These are phyloP conservation scores for Urocyon cinereoargenteus DNA, from an alignment of 2,797 vertebrate species.

Conservation along the genomic window DNA sequence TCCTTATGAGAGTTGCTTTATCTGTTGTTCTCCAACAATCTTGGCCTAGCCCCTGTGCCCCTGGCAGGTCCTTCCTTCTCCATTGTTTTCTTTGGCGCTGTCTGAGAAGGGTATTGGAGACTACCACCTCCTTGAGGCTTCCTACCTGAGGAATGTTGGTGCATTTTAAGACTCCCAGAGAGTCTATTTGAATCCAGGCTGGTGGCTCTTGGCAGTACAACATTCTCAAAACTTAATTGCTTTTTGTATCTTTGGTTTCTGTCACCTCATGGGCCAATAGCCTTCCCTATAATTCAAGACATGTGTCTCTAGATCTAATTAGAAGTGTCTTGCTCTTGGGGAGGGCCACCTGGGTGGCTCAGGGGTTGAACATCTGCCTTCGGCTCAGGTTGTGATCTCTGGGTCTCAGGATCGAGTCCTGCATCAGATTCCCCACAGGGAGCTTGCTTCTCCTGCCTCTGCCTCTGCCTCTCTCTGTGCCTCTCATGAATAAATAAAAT, in stretches of 20 bases:
- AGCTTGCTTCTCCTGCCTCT: too few relatives aligned
- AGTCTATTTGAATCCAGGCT: constrained; percentile 52
- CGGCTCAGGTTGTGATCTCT: too few relatives aligned
- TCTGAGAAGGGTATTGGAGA: constrained; percentile 23
- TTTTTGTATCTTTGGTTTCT: constrained; percentile 67
- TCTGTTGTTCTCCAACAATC: not conserved
- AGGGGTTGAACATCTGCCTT: too few relatives aligned
- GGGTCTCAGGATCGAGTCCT: too few relatives aligned
- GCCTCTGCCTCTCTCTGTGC: too few relatives aligned
- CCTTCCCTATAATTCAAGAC: constrained; percentile 32
- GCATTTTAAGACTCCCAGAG: constrained; percentile 52
- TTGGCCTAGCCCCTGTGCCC: not conserved
- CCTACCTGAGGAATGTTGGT: not conserved
- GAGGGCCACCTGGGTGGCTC: too few relatives aligned
- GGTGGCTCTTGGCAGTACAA: constrained; percentile 25
- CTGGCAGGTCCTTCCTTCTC: constrained; percentile 18
- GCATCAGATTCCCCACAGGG: too few relatives aligned
- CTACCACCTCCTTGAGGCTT: not conserved
- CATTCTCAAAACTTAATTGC: constrained; percentile 42
- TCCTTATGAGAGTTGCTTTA: not conserved
- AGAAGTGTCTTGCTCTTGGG: not conserved
- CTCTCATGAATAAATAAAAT: too few relatives aligned
- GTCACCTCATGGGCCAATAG: not conserved
- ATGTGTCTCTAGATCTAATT: constrained; percentile 49
- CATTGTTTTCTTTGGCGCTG: constrained; percentile 54